Percentiles rank a stretch among this genome's conserved stretches.
phyloP scores from a whole-genome alignment of 2,113 vertebrate genomes.

The Silurus meridionalis region DNA sequence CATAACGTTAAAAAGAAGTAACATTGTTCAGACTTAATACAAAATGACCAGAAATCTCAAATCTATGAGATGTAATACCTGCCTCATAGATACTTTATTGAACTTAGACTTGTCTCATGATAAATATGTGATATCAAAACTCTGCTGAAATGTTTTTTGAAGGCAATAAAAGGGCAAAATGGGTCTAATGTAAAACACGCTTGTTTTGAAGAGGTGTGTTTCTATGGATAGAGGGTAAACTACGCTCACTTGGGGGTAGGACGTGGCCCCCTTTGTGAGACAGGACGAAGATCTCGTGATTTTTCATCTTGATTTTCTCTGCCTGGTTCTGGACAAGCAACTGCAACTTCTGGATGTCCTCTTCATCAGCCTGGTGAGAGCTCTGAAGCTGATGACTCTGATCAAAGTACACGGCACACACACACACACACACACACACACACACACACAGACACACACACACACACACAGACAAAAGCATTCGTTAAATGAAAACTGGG shows the following conservation, averaged over 20 bases:
- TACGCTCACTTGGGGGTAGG: conserved; percentile 64
- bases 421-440: conserved; percentile 38
- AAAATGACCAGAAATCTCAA: too few relatives aligned
- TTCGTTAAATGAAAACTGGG: neutral
- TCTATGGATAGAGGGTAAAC: conserved; percentile 33
- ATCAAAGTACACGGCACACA: conserved; percentile 5
- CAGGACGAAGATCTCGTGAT: conserved; percentile 71
- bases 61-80: neutral
- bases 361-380: conserved; percentile 54
- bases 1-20: too few relatives aligned
- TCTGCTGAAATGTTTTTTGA: neutral
- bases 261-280: conserved; percentile 68
- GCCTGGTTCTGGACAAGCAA: conserved; percentile 64
- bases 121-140: neutral
- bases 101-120: neutral
- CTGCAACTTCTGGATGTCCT: conserved; percentile 68
- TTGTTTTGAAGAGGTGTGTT: neutral
- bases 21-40: too few relatives aligned
- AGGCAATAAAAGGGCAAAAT: neutral
- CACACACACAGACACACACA: conserved; percentile 25
- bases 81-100: neutral
- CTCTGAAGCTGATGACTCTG: conserved; percentile 77
- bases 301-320: conserved; percentile 64
- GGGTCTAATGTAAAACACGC: neutral
- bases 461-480: conserved; percentile 41